Evolutionary conservation across 2,888 invertebrate species (phyloP), one percentile per base, ranked within the genome.

Genomic region (Neelides folsomi): DNA sequence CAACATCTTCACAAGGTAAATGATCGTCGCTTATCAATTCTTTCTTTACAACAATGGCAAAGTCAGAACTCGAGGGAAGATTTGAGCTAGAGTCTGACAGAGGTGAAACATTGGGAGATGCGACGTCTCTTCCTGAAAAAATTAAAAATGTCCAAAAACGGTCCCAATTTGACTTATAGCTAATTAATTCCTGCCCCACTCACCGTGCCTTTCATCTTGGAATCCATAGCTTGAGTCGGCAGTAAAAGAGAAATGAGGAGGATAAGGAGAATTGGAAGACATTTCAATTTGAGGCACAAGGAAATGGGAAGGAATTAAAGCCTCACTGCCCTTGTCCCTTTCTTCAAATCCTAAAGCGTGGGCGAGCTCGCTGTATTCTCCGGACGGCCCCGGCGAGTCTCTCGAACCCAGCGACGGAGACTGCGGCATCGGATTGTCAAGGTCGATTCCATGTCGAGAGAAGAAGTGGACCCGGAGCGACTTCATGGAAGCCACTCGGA

Each of bases 251-350:
- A 59, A 65, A 34, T 62, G 63, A 27, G 65, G 41, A 19, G 62
- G 58, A 49, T 63, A 62, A 5, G 64, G 58, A 34, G 65, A 61
- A 45, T 64, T 62, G 1, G 65, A 60, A 9, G 86, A 87, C 69
- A 89, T 88, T 74, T 89, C 88, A 36, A 89, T 87, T 65, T 89
- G 89, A 6, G 89, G 89, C 37, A 88, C 87, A 39, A 89, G 75
- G 68, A 88, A 89, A 71, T 89, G 85, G 81, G 49, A 83, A 81
- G 47, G 85, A 81, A 67, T 82, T 38, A 62, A 18, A 2, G 60
- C 57, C 35, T 64, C 64, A 19, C 55, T 60, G 20, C 58, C 57
- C 45, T 63, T 63, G n/a, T 64, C 62, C 7, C 65, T 54, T 43
- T 65, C 65, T 56, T 65, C 65, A 52, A 64, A 63, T 39, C 62